Evolutionary conservation across 2,797 vertebrate species (phyloP).

Genomic region (Oreortyx pictus): DNA sequence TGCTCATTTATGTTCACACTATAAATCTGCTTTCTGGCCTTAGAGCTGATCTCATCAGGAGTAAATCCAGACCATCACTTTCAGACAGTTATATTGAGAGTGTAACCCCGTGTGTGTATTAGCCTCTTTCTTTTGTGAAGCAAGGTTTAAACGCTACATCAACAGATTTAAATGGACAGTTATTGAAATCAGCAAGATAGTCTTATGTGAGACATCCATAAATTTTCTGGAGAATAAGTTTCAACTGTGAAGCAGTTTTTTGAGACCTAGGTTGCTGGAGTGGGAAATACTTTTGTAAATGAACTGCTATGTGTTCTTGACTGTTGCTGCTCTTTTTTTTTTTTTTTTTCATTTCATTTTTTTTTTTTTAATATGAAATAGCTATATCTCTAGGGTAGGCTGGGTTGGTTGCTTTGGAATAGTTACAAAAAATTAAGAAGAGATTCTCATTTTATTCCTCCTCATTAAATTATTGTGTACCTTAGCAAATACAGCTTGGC

Average conservation of each 20-base stretch:
- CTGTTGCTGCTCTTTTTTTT: not conserved
- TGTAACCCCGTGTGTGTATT: conserved; percentile 71
- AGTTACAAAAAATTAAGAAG: not conserved
- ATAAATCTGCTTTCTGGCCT: conserved; percentile 78
- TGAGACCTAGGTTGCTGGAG: not conserved
- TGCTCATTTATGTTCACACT: conserved; percentile 71
- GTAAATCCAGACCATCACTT: conserved; percentile 76
- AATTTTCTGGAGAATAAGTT: conserved; percentile 67
- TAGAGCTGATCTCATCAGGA: conserved; percentile 79
- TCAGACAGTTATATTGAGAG: conserved; percentile 77
- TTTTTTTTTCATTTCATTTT: no score
- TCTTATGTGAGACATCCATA: conserved; percentile 64
- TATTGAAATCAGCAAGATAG: conserved; percentile 76
- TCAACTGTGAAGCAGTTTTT: conserved; percentile 48
- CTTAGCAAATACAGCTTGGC: not conserved
- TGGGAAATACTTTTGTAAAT: not conserved
- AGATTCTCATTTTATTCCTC: not conserved
- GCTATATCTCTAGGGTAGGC: not conserved
- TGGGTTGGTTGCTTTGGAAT: not conserved
- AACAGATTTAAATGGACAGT: conserved; percentile 79
- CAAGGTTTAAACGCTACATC: conserved; percentile 72
- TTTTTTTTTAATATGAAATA: not conserved
- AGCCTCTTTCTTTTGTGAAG: conserved; percentile 76
- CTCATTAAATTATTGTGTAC: not conserved
- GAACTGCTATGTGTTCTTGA: not conserved